These are phyloP conservation scores for Penaeus japonicus DNA, from an alignment of 1,140 invertebrate genomes.

Conservation along the genomic window DNA sequence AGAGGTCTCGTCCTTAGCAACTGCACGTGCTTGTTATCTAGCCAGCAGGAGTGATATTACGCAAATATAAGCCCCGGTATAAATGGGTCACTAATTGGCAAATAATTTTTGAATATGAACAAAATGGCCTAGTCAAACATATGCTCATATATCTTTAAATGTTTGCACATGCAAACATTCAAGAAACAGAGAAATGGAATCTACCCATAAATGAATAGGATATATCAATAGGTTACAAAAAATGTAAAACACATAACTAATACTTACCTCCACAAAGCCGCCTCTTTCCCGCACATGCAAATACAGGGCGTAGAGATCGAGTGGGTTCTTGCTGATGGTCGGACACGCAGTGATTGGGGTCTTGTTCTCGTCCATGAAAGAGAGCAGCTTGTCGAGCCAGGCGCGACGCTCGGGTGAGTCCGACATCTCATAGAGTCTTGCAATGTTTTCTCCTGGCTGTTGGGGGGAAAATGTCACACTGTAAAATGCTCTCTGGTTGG, in stretches of 20 bases:
- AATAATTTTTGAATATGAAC: too few relatives aligned
- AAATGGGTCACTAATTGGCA: too few relatives aligned
- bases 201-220: not conserved
- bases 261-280: constrained; percentile 93
- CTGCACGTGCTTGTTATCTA: too few relatives aligned
- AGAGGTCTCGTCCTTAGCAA: too few relatives aligned
- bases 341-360: constrained; percentile 94
- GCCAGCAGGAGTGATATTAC: too few relatives aligned
- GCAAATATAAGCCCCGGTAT: too few relatives aligned
- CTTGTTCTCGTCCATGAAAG: constrained; percentile 92
- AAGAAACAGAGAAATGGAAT: too few relatives aligned
- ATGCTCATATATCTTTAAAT: too few relatives aligned
- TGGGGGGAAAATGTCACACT: not conserved
- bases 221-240: not conserved
- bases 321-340: constrained; percentile 95
- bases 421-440: constrained; percentile 93
- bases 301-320: constrained; percentile 97
- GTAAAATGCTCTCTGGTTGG: too few relatives aligned
- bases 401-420: constrained; percentile 88
- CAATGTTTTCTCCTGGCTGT: constrained; percentile 56
- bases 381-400: constrained; percentile 91
- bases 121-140: too few relatives aligned
- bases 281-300: constrained; percentile 93
- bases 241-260: constrained; percentile 15
- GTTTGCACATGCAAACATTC: too few relatives aligned